A percentile compares a stretch with the other conserved stretches of the same genome.
These are phyloP conservation scores for Caracal caracal DNA, from an alignment of 2,113 vertebrate genomes.

Conservation along the genomic window DNA sequence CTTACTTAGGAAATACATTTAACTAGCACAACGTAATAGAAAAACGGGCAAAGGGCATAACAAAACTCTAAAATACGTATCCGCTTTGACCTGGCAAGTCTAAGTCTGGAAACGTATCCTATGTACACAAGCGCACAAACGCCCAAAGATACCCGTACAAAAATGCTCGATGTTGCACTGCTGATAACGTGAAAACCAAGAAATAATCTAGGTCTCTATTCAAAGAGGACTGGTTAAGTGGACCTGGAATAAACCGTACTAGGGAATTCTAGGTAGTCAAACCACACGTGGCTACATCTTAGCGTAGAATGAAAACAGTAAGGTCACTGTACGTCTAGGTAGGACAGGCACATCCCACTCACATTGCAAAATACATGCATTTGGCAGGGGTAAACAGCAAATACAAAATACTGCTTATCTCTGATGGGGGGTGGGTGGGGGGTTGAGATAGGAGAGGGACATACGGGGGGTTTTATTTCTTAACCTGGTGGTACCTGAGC, in stretches of 20 bases:
- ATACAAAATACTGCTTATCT: background rate
- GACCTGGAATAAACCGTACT: background rate
- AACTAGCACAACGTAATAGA: background rate
- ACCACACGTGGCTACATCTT: background rate
- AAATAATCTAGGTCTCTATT: background rate
- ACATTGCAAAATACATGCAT: background rate
- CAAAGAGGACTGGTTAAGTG: background rate
- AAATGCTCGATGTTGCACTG: background rate
- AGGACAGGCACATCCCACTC: background rate
- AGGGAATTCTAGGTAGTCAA: background rate
- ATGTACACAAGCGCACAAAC: background rate
- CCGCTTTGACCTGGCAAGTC: background rate
- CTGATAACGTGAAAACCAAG: background rate
- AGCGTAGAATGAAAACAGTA: background rate
- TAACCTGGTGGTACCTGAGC: background rate
- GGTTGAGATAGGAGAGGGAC: background rate
- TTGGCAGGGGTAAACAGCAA: background rate
- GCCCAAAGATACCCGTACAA: background rate
- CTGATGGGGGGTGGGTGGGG: no score
- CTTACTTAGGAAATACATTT: background rate
- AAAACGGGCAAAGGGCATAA: background rate
- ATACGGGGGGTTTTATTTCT: background rate
- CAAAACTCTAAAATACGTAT: constrained; percentile 21
- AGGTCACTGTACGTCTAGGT: background rate
- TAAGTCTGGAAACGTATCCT: constrained; percentile 3